phyloP scores from a whole-genome alignment of 2,888 invertebrate species.

The Hypomecis punctinalis region DNA sequence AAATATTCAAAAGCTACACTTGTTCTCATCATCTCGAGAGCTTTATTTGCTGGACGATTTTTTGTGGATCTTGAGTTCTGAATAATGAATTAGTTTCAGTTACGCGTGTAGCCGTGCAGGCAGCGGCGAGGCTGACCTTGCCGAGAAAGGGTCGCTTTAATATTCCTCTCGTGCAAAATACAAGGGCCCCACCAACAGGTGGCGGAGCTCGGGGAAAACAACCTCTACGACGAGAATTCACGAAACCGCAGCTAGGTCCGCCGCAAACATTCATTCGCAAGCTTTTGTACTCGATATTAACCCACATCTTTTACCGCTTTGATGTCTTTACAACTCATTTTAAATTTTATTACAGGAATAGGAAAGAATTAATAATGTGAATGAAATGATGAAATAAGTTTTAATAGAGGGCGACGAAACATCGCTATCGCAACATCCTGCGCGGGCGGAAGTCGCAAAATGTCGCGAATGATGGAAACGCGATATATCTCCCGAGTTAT shows the following conservation, averaged over 20 bases:
- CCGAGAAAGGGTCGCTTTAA: slow-evolving; percentile 6
- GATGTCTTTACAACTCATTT: slow-evolving; percentile 31
- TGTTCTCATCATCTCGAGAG: slow-evolving; percentile 15
- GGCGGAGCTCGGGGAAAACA: slow-evolving; percentile 5
- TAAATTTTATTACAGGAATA: slow-evolving; percentile 37
- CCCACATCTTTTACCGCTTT: slow-evolving; percentile 32
- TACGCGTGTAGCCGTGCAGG: background rate
- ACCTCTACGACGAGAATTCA: slow-evolving; percentile 12
- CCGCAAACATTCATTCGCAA: slow-evolving; percentile 10
- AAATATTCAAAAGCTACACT: slow-evolving; percentile 26
- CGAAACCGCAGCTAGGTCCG: slow-evolving; percentile 2
- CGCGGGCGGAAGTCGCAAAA: slow-evolving; percentile 29
- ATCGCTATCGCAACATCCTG: slow-evolving; percentile 35
- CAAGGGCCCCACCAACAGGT: slow-evolving; percentile 19
- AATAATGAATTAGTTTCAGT: slow-evolving; percentile 8
- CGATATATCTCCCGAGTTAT: slow-evolving; percentile 19
- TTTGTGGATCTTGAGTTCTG: slow-evolving; percentile 3
- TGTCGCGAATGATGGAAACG: slow-evolving; percentile 31
- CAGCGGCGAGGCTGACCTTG: background rate
- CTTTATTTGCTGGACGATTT: slow-evolving; percentile 14
- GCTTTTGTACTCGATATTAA: slow-evolving; percentile 10
- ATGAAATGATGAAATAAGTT: slow-evolving; percentile 28
- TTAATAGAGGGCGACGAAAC: slow-evolving; percentile 27
- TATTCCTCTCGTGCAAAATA: slow-evolving; percentile 24
- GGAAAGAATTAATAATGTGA: slow-evolving; percentile 30